Evolutionary conservation across 2,113 vertebrate species (phyloP).

Genomic region (Oxyura jamaicensis): DNA sequence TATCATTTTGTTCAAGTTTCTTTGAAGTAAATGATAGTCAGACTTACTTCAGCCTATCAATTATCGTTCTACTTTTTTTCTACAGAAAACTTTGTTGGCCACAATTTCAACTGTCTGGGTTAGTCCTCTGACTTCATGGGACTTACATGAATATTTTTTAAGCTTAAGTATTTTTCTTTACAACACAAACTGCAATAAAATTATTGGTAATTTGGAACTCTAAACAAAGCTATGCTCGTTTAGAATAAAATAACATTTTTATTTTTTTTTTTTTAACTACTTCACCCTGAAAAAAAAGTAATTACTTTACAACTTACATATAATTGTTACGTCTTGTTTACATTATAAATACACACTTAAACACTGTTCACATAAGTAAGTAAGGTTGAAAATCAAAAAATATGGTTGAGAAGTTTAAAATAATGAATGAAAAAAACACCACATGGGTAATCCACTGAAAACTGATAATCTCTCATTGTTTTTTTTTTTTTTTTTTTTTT

Average conservation of each 20-base stretch:
- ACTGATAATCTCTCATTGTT: not conserved
- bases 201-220: not conserved
- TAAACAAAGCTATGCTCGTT: not conserved
- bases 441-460: not conserved
- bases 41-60: not conserved
- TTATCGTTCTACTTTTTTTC: not conserved
- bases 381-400: not conserved
- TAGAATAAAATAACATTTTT: not conserved
- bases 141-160: not conserved
- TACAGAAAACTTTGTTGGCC: not conserved
- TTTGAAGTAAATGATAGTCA: not conserved
- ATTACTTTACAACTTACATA: not conserved
- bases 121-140: not conserved
- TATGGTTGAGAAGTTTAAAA: not conserved
- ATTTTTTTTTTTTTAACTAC: not conserved
- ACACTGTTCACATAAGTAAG: not conserved
- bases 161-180: not conserved
- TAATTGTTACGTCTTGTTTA: not conserved
- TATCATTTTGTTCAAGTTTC: not conserved
- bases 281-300: not conserved
- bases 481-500: not conserved
- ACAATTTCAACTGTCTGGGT: not conserved
- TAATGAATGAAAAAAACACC: not conserved
- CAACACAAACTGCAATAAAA: not conserved
- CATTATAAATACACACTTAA: not conserved